A percentile compares a stretch with the other conserved stretches of the same genome.
phyloP scores from a whole-genome alignment of 1,140 invertebrate genomes.

The Oncopodura yosiiana region DNA sequence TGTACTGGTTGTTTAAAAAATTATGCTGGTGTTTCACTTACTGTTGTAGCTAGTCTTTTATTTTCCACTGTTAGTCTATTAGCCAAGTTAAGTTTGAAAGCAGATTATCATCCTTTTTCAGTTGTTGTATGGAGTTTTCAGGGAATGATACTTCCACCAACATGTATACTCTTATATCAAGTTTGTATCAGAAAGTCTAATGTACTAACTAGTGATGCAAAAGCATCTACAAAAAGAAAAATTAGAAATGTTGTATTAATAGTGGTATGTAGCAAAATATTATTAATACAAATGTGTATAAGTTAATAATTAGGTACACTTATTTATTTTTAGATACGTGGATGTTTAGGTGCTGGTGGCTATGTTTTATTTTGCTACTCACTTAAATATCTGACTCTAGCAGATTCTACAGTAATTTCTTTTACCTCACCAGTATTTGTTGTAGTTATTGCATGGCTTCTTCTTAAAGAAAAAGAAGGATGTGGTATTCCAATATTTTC shows the following conservation, averaged over 20 bases:
- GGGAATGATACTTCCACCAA: conserved; percentile 12
- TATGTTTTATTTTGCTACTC: conserved; percentile 14
- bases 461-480: conserved; percentile 19
- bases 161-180: conserved; percentile 13
- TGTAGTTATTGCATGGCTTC: conserved; percentile 10
- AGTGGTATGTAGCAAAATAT: no score
- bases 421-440: conserved; percentile 24
- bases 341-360: conserved; percentile 8
- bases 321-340: conserved; percentile 23
- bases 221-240: no score
- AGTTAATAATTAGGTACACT: no score
- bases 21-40: conserved; percentile 10
- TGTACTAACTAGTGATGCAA: no score
- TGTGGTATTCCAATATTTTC: conserved; percentile 16
- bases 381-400: conserved; percentile 14
- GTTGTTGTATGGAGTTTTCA: conserved; percentile 20
- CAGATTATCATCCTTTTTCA: conserved; percentile 11
- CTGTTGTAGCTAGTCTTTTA: conserved; percentile 2
- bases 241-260: no score
- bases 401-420: conserved; percentile 20
- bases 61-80: no score
- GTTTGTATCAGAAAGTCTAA: not conserved
- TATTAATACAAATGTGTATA: no score
- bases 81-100: conserved; percentile 15
- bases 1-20: not conserved